Base-by-base conservation (phyloP, 2,113 vertebrate species). In the Mola mola region DNA sequence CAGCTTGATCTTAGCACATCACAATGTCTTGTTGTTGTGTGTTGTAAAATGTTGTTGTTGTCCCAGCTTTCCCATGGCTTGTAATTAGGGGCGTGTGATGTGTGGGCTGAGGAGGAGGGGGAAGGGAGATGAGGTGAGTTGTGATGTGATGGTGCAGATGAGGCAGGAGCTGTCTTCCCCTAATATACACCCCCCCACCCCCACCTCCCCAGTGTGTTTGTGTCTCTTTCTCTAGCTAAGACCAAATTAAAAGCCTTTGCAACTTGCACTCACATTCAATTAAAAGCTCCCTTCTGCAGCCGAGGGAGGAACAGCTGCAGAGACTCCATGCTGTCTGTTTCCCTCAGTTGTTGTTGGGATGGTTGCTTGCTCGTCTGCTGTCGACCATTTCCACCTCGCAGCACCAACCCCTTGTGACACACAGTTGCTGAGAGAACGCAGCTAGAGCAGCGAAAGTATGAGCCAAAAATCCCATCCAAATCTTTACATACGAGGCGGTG, bases 221-320 rank as follows among this genome's bases (percentile, higher is more conserved):
- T n/a, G n/a, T n/a, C n/a, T n/a, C n/a, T 74, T 6, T 78, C 50
- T 88, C 55, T 82, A 82, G 62, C 83, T 76, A 60, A 47, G 72
- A 85, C 81, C 79, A 91, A 91, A 94, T 90, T 80, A 91, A 90
- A 92, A 90, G 87, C 84, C 83, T 91, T 83, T 86, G 87, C 83
- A 88, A 75, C 77, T 84, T 78, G 60, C 75, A 63, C 92, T 91
- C 85, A 84, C 67, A 66, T 88, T 82, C 90, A 94, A 93, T 93
- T 93, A 93, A 88, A 92, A 83, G 75, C 87, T 84, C 82, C 76
- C 87, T 85, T 90, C 80, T 83, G 83, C 70, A 83, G 86, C 86
- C 72, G 47, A 29, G 36, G 59, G 63, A 63, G 72, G 80, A 93
- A 88, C 91, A 93, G 88, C 90, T 92, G 88, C 78, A 80, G 63